These are phyloP conservation scores for Neotragus moschatus DNA, from an alignment of 2,113 vertebrate species.

Conservation along the genomic window DNA sequence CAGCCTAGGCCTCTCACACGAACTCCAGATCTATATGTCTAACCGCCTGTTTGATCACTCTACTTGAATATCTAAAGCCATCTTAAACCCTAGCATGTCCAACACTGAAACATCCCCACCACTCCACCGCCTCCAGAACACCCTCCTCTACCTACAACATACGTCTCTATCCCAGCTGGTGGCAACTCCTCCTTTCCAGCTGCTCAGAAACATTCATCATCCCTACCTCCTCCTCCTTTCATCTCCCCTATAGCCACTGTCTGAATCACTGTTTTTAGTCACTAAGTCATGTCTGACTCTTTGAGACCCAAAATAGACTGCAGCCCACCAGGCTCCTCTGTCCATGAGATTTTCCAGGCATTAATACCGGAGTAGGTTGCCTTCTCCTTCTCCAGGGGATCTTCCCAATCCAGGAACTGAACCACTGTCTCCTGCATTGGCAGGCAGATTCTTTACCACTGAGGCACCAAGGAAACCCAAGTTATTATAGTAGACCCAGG, in stretches of 20 bases:
- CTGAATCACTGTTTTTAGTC: neutral
- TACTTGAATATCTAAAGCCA: neutral
- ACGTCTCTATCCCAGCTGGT: neutral
- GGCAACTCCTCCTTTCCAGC: neutral
- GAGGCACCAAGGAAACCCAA: neutral
- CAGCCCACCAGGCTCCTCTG: neutral
- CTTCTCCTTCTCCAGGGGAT: neutral
- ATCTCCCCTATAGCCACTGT: neutral
- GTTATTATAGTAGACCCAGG: neutral
- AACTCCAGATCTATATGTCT: neutral
- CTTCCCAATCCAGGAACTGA: neutral
- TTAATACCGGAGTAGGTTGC: neutral
- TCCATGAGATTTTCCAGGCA: neutral
- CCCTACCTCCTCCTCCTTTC: neutral
- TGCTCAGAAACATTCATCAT: neutral
- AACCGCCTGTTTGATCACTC: neutral
- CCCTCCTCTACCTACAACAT: neutral
- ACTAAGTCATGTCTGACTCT: neutral
- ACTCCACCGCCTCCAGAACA: neutral
- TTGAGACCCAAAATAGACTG: neutral
- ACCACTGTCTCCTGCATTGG: neutral
- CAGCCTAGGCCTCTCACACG: neutral
- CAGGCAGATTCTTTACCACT: neutral
- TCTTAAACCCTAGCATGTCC: neutral
- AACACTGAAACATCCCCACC: neutral